These are phyloP conservation scores for Petaurus breviceps DNA, from an alignment of 2,113 vertebrate genomes.

Conservation along the genomic window DNA sequence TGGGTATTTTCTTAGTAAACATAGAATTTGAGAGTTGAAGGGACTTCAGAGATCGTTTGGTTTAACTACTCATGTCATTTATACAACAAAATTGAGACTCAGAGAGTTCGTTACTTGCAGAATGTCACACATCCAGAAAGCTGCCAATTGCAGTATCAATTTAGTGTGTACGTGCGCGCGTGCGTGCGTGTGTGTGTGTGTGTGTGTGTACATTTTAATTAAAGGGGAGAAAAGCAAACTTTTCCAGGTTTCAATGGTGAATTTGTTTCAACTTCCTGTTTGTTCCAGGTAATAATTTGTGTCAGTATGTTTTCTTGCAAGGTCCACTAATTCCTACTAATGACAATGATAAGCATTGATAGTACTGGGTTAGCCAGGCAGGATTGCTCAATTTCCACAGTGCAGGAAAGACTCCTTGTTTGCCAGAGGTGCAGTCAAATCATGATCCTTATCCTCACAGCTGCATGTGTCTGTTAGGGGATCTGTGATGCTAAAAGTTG, in stretches of 20 bases:
- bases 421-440: conserved; percentile 13
- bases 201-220: not conserved
- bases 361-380: not conserved
- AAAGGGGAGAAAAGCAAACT: not conserved
- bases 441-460: conserved; percentile 32
- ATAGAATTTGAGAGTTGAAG: not conserved
- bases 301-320: not conserved
- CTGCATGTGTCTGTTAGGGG: not conserved
- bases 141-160: not conserved
- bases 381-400: not conserved
- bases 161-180: too few species aligned
- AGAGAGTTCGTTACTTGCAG: not conserved
- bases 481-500: conserved; percentile 57
- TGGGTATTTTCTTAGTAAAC: not conserved
- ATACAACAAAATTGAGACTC: not conserved
- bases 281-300: not conserved
- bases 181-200: too few species aligned
- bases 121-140: not conserved
- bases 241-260: not conserved
- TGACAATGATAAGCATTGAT: not conserved
- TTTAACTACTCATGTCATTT: not conserved
- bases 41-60: not conserved
- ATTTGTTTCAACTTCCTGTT: not conserved
- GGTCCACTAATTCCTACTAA: conserved; percentile 17
- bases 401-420: conserved; percentile 28